Evolutionary conservation across 1,140 invertebrate genomes (phyloP).

Genomic region (Galendromus occidentalis): DNA sequence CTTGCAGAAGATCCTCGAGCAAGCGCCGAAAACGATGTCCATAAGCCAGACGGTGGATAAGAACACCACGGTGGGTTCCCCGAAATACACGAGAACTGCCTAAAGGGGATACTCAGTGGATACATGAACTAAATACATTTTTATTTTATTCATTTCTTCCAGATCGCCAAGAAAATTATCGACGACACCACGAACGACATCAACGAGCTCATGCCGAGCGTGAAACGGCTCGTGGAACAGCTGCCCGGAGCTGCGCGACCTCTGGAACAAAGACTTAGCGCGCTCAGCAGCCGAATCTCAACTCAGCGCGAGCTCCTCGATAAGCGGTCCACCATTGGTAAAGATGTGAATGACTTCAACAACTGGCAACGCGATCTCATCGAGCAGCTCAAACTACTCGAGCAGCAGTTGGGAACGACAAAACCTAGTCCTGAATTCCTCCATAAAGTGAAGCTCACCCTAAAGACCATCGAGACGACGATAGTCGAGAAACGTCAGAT

Average conservation of each 20-base stretch:
- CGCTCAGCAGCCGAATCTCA: conserved; percentile 18
- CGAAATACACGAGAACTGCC: background rate
- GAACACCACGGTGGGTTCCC: background rate
- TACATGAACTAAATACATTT: no score
- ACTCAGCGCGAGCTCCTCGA: conserved; percentile 25
- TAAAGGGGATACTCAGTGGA: background rate
- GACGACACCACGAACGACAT: background rate
- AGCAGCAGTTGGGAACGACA: conserved; percentile 50
- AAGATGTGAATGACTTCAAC: conserved; percentile 60
- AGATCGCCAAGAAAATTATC: background rate
- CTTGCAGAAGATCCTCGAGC: conserved; percentile 1
- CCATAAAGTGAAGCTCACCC: conserved; percentile 22
- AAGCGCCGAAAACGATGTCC: background rate
- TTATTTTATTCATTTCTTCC: background rate
- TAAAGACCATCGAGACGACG: conserved; percentile 21
- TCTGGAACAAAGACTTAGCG: conserved; percentile 10
- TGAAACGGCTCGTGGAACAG: background rate
- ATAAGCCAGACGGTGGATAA: background rate
- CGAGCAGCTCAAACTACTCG: conserved; percentile 52
- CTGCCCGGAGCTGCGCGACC: background rate
- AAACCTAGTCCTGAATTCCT: conserved; percentile 37
- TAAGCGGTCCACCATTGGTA: conserved; percentile 50
- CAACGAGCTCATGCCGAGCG: conserved; percentile 2
- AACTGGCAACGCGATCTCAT: conserved; percentile 59
- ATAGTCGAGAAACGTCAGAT: conserved; percentile 15